phyloP scores from a whole-genome alignment of 2,888 invertebrate genomes.

The Lobophora halterata region DNA sequence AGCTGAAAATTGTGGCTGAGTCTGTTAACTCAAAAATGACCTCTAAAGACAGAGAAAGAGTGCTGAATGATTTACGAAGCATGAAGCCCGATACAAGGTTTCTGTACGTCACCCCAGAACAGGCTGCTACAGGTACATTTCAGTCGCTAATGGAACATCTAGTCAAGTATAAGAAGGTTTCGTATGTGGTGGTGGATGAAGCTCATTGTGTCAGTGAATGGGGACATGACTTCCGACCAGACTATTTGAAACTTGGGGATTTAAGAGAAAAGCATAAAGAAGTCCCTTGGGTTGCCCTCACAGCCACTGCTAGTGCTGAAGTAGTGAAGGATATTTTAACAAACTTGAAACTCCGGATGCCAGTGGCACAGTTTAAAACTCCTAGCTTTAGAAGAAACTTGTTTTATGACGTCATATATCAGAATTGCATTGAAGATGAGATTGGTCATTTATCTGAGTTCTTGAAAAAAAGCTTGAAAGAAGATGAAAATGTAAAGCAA shows the following conservation, averaged over 20 bases:
- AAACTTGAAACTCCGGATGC: conserved; percentile 85
- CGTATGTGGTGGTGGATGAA: conserved; percentile 97
- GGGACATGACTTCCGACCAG: conserved; percentile 99
- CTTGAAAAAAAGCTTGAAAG: conserved; percentile 83
- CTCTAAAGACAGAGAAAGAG: conserved; percentile 86
- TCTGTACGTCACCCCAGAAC: conserved; percentile 98
- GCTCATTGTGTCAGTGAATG: conserved; percentile 99
- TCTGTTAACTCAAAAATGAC: conserved; percentile 96
- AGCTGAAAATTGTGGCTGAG: conserved; percentile 89
- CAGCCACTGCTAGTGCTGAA: conserved; percentile 93
- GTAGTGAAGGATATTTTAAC: conserved; percentile 91
- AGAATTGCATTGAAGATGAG: conserved; percentile 91
- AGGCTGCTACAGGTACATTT: conserved; percentile 90
- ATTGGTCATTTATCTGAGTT: conserved; percentile 89
- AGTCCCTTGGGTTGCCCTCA: conserved; percentile 94
- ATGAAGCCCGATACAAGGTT: conserved; percentile 89
- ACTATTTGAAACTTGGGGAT: conserved; percentile 93
- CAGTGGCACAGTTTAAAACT: conserved; percentile 88
- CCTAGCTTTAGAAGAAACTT: conserved; percentile 96
- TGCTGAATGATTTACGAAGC: conserved; percentile 88
- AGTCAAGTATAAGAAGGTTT: conserved; percentile 87
- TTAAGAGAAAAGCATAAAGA: conserved; percentile 79
- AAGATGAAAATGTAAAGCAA: conserved; percentile 73
- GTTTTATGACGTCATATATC: conserved; percentile 95
- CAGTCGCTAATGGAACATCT: conserved; percentile 85